Percentiles rank a stretch among this genome's conserved stretches.
phyloP scores from a whole-genome alignment of 2,113 vertebrate species.

The Etheostoma cragini region DNA sequence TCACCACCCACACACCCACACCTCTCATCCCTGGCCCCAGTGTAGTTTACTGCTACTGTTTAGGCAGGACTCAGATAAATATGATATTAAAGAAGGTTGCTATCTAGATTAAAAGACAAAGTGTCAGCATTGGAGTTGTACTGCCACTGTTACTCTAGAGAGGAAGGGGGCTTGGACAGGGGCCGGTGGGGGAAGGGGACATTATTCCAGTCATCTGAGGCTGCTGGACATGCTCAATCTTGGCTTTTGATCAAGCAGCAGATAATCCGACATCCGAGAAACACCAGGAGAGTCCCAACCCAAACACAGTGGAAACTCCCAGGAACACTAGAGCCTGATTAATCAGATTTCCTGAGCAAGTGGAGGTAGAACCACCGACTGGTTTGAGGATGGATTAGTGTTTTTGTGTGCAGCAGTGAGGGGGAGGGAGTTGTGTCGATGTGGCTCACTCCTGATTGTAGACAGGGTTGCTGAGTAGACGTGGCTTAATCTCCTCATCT shows the following conservation, averaged over 20 bases:
- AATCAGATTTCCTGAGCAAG: conserved; percentile 69
- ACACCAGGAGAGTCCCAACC: conserved; percentile 52
- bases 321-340: conserved; percentile 58
- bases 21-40: conserved; percentile 1
- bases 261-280: conserved; percentile 68
- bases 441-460: conserved; percentile 32
- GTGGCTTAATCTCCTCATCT: conserved; percentile 51
- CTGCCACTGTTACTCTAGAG: not conserved
- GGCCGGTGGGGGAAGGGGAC: conserved; percentile 17
- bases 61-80: conserved; percentile 11
- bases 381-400: conserved; percentile 59
- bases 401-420: conserved; percentile 38
- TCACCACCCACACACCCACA: not conserved
- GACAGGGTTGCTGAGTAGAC: conserved; percentile 21
- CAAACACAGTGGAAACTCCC: conserved; percentile 38
- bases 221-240: conserved; percentile 59
- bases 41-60: conserved; percentile 5
- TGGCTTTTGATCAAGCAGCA: conserved; percentile 65
- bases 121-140: conserved; percentile 4
- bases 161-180: not conserved
- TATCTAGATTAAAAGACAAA: conserved; percentile 34
- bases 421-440: not conserved
- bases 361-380: conserved; percentile 30
- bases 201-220: conserved; percentile 35
- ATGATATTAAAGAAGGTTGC: conserved; percentile 39